These are phyloP conservation scores for Nomada fabriciana DNA, from an alignment of 2,888 invertebrate genomes.

Conservation along the genomic window DNA sequence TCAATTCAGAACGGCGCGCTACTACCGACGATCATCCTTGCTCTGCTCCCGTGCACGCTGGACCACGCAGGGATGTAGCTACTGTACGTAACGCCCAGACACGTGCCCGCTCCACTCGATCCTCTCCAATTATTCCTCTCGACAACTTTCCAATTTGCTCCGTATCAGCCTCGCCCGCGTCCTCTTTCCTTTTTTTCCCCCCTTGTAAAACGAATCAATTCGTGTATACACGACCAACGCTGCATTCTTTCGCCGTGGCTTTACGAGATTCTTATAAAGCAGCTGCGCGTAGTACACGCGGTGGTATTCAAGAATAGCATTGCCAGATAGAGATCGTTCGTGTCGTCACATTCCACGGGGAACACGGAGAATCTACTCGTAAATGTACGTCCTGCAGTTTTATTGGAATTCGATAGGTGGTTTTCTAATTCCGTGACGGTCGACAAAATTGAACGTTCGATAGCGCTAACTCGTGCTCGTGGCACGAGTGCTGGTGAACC, in stretches of 20 bases:
- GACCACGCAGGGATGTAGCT: constrained; percentile 50
- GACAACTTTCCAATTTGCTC: background rate
- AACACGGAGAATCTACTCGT: too few species aligned
- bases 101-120: background rate
- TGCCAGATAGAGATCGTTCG: constrained; percentile 1
- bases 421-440: background rate
- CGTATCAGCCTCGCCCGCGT: background rate
- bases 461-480: background rate
- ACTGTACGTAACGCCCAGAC: constrained; percentile 39
- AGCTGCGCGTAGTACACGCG: background rate
- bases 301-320: background rate
- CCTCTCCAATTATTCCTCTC: constrained; percentile 1
- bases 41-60: constrained; percentile 18
- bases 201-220: background rate
- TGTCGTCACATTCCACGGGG: background rate
- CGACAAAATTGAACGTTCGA: background rate
- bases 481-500: too few species aligned
- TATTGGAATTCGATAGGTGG: background rate
- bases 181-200: background rate
- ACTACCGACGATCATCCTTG: constrained; percentile 54
- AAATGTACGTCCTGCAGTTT: background rate
- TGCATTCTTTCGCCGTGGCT: background rate
- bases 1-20: constrained; percentile 65
- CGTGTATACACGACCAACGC: background rate
- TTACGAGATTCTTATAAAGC: background rate